Percentiles rank a stretch among this genome's conserved stretches.
These are phyloP conservation scores for Glyphotaelius pellucidus DNA, from an alignment of 2,888 invertebrate species.

Conservation along the genomic window DNA sequence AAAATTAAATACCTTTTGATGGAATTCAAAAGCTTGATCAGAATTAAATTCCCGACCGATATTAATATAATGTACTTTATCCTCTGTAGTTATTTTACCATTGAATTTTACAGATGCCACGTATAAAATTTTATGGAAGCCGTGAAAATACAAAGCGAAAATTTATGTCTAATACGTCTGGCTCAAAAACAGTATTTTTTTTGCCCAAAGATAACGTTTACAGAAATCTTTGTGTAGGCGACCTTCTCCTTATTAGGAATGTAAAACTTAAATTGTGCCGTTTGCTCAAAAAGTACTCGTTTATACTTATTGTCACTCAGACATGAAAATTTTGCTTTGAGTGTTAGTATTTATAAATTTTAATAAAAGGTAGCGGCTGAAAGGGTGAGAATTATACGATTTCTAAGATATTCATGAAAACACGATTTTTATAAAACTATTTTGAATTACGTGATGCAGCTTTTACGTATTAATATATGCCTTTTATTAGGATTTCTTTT, in stretches of 20 bases:
- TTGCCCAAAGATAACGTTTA: background rate
- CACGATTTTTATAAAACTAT: no score
- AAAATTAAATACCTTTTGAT: no score
- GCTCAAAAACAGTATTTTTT: background rate
- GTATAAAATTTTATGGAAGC: slow-evolving; percentile 29
- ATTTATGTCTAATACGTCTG: background rate
- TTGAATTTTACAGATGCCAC: slow-evolving; percentile 18
- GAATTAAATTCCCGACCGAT: background rate
- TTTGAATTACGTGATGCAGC: no score
- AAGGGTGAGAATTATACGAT: no score
- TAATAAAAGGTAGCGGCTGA: no score
- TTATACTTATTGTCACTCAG: background rate
- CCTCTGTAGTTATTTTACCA: background rate
- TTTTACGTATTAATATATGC: no score
- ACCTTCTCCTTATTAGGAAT: background rate
- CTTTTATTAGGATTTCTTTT: no score
- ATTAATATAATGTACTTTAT: background rate
- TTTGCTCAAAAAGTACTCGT: background rate
- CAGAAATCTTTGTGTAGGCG: background rate
- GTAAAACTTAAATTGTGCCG: background rate
- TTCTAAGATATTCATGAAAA: no score
- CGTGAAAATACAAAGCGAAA: background rate
- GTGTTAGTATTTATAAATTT: background rate
- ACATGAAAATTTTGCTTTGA: background rate
- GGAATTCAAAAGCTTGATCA: no score